A percentile compares a stretch with the other conserved stretches of the same genome.
Evolutionary conservation across 2,888 invertebrate genomes (phyloP).

Genomic region (Drosophila buzzatii): DNA sequence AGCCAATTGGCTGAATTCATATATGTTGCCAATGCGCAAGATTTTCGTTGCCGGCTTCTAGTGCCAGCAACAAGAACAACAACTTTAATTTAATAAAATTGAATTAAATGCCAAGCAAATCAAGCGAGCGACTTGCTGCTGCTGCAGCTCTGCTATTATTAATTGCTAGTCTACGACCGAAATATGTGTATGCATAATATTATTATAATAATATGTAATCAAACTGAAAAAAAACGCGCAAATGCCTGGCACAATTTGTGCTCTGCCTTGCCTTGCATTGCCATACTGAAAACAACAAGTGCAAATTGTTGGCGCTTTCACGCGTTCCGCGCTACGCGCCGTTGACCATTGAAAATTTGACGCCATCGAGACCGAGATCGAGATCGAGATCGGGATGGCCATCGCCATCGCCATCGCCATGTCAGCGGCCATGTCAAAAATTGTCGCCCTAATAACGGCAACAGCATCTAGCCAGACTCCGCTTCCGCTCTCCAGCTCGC

Average conservation of each 20-base stretch:
- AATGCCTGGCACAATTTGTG: conserved; percentile 56
- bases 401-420: conserved; percentile 57
- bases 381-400: conserved; percentile 30
- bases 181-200: conserved; percentile 22
- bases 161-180: conserved; percentile 40
- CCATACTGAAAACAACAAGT: conserved; percentile 17
- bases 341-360: conserved; percentile 66
- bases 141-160: conserved; percentile 32
- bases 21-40: conserved; percentile 40
- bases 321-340: conserved; percentile 60
- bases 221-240: conserved; percentile 45
- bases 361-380: conserved; percentile 59
- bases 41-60: conserved; percentile 37
- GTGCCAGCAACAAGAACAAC: conserved; percentile 27
- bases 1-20: conserved; percentile 41
- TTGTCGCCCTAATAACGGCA: conserved; percentile 45
- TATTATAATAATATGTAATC: conserved; percentile 35
- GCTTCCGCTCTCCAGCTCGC: conserved; percentile 33
- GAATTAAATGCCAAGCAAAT: conserved; percentile 53
- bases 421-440: conserved; percentile 58
- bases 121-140: conserved; percentile 34
- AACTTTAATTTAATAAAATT: conserved; percentile 44
- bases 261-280: conserved; percentile 1
- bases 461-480: conserved; percentile 1
- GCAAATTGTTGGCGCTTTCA: conserved; percentile 65